Evolutionary conservation across 2,797 vertebrate species (phyloP), one percentile per base, ranked within the genome.

Genomic region (Ptychobarbus kaznakovi): DNA sequence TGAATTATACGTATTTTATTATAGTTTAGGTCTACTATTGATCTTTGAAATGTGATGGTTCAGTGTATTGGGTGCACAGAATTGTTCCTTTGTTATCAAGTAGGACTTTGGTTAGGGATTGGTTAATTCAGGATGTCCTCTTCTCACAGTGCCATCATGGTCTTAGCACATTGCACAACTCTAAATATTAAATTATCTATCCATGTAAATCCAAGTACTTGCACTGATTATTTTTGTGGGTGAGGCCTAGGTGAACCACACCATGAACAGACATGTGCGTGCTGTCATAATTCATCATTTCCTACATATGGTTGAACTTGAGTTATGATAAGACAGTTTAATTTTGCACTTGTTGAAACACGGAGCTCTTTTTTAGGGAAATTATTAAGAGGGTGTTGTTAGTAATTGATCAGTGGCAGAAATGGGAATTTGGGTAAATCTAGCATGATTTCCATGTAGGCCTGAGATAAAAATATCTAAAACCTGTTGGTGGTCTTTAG

Each of bases 71-170:
- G 13, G 35, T 20, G 38, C n/a, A 63, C 3, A 20, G 38, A 82
- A 46, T 35, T 78, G 53, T 25, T 65, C 42, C 32, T 72, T 66
- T 78, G 78, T 87, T 89, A 89, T 89, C 86, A 79, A 20, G 44
- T 65, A 79, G 88, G 84, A 89, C 84, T 84, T 87, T 87, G 86
- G 25, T 65, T 68, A 63, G 83, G 83, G 83, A 63, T 73, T 80
- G 83, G 83, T 69, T n/a, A n/a, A n/a, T n/a, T 84, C 74, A 20
- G 63, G 40, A 65, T 83, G 28, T 61, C 49, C 28, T 18, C 35
- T 79, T 12, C 22, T 72, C 15, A 61, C 28, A 77, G 28, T 32
- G 68, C 44, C 69, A 38, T 22, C 56, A 32, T 44, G 46, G 5
- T 79, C 18, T 44, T 77, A 69, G 86, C 66, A 69, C 3, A 22